Evolutionary conservation across 2,797 vertebrate species (phyloP).

Genomic region (Falco berigora): DNA sequence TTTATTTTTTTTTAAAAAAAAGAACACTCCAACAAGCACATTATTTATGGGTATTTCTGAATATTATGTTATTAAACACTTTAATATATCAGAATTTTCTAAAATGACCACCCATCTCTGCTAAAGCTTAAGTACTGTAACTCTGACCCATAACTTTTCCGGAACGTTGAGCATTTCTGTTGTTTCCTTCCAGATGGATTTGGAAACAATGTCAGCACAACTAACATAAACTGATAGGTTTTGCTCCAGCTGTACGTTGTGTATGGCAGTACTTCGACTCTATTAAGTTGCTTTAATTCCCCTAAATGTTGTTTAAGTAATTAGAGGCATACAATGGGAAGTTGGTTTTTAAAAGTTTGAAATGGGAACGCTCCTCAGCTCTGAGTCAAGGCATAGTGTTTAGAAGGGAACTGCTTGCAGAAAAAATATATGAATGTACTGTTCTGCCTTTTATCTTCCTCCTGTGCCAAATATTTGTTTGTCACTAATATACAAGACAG

Average conservation of each 20-base stretch:
- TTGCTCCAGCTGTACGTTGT: background rate
- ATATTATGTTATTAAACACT: background rate
- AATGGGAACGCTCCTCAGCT: background rate
- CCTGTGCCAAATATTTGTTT: background rate
- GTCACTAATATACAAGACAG: background rate
- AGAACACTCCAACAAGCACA: background rate
- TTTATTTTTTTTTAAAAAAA: background rate
- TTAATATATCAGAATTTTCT: background rate
- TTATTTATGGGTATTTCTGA: constrained; percentile 19
- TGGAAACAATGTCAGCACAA: background rate
- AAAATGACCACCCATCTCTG: constrained; percentile 1
- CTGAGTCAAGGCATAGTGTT: background rate
- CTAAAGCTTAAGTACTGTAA: background rate
- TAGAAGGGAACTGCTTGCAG: background rate
- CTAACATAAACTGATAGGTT: background rate
- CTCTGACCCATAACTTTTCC: background rate
- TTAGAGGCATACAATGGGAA: background rate
- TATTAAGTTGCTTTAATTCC: background rate
- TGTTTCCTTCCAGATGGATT: background rate
- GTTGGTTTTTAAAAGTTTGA: background rate
- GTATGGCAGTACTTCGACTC: background rate
- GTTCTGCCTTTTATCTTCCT: background rate
- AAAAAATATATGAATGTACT: fast-evolving
- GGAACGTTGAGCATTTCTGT: background rate
- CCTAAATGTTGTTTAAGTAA: background rate